Percentiles rank a stretch among this genome's conserved stretches.
phyloP scores from a whole-genome alignment of 2,888 invertebrate species.

The Ectemnius continuus region DNA sequence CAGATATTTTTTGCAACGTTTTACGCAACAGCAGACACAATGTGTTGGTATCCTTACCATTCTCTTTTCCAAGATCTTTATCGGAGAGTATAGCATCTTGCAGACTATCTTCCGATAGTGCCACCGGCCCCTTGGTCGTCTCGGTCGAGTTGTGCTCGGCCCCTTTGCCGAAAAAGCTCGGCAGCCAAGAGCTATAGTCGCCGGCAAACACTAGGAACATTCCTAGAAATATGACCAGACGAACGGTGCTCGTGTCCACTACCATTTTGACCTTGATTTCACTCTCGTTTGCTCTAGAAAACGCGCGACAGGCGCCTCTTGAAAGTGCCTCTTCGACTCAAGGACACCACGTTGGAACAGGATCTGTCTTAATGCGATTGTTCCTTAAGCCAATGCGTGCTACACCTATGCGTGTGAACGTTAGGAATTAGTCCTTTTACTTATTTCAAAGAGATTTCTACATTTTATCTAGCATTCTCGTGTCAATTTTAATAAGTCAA shows the following conservation, averaged over 20 bases:
- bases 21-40: not conserved
- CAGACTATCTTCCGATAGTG: constrained; percentile 51
- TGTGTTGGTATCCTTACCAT: constrained; percentile 47
- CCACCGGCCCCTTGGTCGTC: constrained; percentile 51
- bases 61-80: constrained; percentile 48
- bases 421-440: constrained; percentile 19
- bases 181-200: constrained; percentile 79
- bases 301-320: constrained; percentile 16
- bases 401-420: constrained; percentile 26
- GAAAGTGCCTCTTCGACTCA: constrained; percentile 34
- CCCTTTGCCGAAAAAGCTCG: constrained; percentile 78
- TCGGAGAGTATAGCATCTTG: constrained; percentile 29
- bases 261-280: constrained; percentile 58
- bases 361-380: constrained; percentile 38
- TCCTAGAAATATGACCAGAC: constrained; percentile 80
- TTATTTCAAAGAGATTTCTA: too few relatives aligned
- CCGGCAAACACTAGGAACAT: constrained; percentile 80
- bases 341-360: constrained; percentile 29
- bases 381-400: constrained; percentile 2
- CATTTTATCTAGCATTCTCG: not conserved
- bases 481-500: not conserved
- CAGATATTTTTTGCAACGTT: not conserved
- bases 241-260: constrained; percentile 76
- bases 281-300: constrained; percentile 6
- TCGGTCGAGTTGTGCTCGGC: constrained; percentile 69